phyloP scores from a whole-genome alignment of 2,113 vertebrate species.

The Sinosuthora webbiana region DNA sequence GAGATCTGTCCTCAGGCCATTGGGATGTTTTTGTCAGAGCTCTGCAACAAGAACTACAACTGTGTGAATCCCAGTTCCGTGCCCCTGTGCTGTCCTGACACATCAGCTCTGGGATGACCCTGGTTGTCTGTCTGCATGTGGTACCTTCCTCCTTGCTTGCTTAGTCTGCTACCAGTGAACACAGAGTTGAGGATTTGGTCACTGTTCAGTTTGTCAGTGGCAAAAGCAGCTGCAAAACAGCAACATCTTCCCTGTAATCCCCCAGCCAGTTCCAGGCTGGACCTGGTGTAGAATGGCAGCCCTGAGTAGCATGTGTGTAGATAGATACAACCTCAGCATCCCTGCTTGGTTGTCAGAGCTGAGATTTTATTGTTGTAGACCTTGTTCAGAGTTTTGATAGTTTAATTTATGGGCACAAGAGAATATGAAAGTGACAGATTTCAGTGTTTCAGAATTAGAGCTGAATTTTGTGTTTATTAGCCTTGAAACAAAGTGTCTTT shows the following conservation, averaged over 20 bases:
- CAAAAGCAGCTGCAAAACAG: neutral
- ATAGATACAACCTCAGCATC: neutral
- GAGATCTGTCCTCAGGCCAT: neutral
- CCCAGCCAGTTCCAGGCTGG: neutral
- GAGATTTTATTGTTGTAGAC: slow-evolving; percentile 43
- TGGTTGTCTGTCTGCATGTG: slow-evolving; percentile 9
- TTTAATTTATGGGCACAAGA: neutral
- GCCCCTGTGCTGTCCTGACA: neutral
- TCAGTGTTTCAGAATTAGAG: neutral
- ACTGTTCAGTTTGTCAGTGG: neutral
- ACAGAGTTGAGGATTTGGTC: neutral
- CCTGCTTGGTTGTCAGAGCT: slow-evolving; percentile 20
- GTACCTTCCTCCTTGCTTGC: neutral
- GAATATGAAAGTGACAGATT: neutral
- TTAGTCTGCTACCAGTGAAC: neutral
- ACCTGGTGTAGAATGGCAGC: neutral
- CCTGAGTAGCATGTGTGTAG: neutral
- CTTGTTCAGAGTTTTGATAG: slow-evolving; percentile 42
- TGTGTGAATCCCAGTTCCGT: neutral
- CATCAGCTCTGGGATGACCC: neutral
- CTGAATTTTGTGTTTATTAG: neutral
- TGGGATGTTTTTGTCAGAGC: neutral
- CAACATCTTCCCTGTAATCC: neutral
- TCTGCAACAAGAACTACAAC: slow-evolving; percentile 54
- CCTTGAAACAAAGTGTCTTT: slow-evolving; percentile 65